Percentiles rank a stretch among this genome's conserved stretches.
Conservation (phyloP, 2,797 vertebrate genomes). For the Loris lydekkerianus region DNA sequence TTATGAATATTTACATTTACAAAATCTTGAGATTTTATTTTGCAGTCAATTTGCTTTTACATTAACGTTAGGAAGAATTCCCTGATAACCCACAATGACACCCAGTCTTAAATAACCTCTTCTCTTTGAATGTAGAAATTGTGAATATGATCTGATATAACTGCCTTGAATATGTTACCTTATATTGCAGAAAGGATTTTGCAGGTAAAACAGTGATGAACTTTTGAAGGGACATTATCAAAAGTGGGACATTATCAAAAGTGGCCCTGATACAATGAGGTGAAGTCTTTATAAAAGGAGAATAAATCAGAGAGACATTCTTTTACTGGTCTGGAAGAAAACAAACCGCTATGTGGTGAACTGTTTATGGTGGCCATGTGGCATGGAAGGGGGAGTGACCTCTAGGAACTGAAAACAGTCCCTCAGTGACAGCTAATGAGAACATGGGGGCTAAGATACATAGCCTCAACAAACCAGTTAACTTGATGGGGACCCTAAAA, state of each 20-base stretch:
- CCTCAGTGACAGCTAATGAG: neutral
- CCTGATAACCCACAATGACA: neutral
- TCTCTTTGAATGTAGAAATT: neutral
- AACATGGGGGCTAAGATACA: neutral
- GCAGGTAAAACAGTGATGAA: neutral
- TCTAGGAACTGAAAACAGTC: neutral
- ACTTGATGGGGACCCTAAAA: neutral
- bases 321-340: neutral
- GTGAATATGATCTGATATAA: neutral
- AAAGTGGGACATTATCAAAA: neutral
- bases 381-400: neutral
- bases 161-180: neutral
- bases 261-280: neutral
- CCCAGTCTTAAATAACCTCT: neutral
- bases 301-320: neutral
- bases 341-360: neutral
- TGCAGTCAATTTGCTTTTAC: conserved; percentile 24
- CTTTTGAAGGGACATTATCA: neutral
- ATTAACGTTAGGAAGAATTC: conserved; percentile 41
- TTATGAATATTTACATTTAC: neutral
- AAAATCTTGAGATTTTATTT: conserved; percentile 52
- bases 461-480: neutral
- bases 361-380: neutral
- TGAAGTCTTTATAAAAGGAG: neutral
- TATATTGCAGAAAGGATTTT: neutral